These are phyloP conservation scores for Lophura nycthemera DNA, from an alignment of 2,113 vertebrate species.

Conservation along the genomic window DNA sequence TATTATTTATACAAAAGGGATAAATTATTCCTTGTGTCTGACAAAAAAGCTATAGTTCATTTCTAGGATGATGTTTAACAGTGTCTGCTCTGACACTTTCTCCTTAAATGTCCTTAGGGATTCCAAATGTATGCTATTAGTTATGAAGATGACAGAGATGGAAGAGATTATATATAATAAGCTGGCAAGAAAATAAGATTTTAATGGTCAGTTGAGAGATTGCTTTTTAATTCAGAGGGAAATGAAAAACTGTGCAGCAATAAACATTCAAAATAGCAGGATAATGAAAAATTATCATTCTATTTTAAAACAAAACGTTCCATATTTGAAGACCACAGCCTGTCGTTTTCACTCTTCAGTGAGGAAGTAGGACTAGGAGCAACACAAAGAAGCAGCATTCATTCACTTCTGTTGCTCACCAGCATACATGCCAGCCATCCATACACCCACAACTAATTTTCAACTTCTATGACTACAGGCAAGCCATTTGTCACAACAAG, in stretches of 20 bases:
- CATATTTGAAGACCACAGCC: not conserved
- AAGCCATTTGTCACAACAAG: not conserved
- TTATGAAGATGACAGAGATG: conserved; percentile 20
- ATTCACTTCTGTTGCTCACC: not conserved
- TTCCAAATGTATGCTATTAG: conserved; percentile 13
- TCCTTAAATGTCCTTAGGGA: not conserved
- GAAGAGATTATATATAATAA: conserved; percentile 21
- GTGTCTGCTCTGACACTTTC: not conserved
- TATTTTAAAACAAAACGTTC: not conserved
- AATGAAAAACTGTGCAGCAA: conserved; percentile 4
- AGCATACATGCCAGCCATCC: not conserved
- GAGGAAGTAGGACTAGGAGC: not conserved
- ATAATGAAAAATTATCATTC: not conserved
- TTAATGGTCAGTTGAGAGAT: not conserved
- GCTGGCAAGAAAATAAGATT: not conserved
- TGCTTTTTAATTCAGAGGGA: conserved; percentile 17
- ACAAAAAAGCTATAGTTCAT: not conserved
- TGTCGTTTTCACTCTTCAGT: not conserved
- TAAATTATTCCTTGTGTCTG: not conserved
- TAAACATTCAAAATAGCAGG: not conserved
- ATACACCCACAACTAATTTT: not conserved
- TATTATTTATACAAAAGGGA: not conserved
- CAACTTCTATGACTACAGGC: not conserved
- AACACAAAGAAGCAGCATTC: not conserved
- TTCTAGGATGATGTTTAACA: conserved; percentile 10